Conservation (phyloP, 2,113 vertebrate species). For the Phalacrocorax pelagicus region DNA sequence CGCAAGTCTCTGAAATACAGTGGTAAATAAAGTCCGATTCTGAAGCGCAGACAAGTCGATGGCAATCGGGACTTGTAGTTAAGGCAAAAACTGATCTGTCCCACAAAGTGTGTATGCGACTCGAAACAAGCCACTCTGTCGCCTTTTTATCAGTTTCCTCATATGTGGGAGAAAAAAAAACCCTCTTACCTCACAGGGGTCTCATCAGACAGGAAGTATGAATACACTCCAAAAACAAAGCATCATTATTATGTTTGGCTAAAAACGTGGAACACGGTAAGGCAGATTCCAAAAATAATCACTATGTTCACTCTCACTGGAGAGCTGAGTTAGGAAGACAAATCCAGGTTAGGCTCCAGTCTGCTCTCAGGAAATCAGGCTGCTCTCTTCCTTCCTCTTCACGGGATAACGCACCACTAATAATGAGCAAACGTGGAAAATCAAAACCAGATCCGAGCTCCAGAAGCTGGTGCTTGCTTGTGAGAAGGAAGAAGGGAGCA, state of each 20-base stretch:
- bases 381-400: conserved; percentile 16
- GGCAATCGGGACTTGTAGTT: not conserved
- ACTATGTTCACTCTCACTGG: not conserved
- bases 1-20: not conserved
- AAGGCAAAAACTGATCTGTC: not conserved
- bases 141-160: not conserved
- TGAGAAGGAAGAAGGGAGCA: not conserved
- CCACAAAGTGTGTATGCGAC: not conserved
- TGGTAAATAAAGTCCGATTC: not conserved
- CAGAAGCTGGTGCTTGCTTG: not conserved
- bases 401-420: not conserved
- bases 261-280: not conserved
- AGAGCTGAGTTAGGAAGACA: not conserved
- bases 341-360: not conserved
- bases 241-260: conserved; percentile 14
- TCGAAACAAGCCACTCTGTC: not conserved
- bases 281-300: conserved; percentile 35
- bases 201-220: not conserved
- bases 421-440: conserved; percentile 3
- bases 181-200: not conserved
- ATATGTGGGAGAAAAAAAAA: not conserved
- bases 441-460: not conserved
- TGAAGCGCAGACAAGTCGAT: not conserved
- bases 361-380: not conserved
- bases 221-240: conserved; percentile 12